phyloP scores from a whole-genome alignment of 2,888 invertebrate genomes.

The Cryptosula pallasiana region DNA sequence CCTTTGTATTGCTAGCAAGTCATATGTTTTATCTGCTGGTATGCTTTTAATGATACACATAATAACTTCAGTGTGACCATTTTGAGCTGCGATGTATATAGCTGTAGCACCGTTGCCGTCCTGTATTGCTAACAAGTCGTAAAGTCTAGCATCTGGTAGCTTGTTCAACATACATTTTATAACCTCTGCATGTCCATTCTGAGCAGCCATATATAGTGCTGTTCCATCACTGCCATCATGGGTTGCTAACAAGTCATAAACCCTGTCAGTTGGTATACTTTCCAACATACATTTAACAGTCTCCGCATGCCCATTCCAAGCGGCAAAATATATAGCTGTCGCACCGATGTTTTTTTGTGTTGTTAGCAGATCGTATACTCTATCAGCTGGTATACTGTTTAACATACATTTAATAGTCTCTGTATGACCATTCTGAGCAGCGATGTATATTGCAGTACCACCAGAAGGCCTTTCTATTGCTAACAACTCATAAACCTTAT shows the following conservation, averaged over 20 bases:
- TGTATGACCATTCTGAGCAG: too few relatives aligned
- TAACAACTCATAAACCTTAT: neutral
- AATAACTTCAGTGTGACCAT: neutral
- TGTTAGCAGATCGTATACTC: neutral
- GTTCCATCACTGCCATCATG: neutral
- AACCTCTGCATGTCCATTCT: neutral
- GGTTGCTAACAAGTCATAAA: neutral
- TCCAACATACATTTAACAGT: neutral
- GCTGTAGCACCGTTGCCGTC: neutral
- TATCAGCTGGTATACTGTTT: too few relatives aligned
- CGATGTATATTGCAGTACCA: too few relatives aligned
- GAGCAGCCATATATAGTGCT: neutral
- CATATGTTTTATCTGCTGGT: neutral
- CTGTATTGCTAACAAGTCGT: neutral
- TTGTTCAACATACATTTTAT: neutral
- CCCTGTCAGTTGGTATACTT: neutral
- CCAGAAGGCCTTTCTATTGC: neutral
- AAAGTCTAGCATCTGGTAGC: neutral
- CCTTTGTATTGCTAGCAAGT: neutral
- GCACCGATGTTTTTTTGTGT: neutral
- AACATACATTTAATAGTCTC: too few relatives aligned
- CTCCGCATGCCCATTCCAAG: neutral
- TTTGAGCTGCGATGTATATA: neutral
- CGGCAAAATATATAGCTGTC: neutral
- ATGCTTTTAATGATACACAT: neutral